phyloP scores from a whole-genome alignment of 2,113 vertebrate species.

The Psephotus haematonotus region DNA sequence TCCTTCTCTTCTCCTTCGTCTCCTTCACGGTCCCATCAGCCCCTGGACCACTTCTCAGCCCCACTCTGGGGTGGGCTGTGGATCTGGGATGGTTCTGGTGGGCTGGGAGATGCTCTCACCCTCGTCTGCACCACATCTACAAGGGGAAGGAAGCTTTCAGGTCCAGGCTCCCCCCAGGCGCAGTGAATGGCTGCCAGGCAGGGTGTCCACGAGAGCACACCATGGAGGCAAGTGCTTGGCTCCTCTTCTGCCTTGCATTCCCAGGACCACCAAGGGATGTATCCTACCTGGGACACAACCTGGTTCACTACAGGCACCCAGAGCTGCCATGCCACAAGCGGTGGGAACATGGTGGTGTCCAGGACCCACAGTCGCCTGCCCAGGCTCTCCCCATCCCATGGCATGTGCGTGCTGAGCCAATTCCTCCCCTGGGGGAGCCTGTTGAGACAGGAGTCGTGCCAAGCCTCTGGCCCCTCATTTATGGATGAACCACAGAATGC shows the following conservation, averaged over 20 bases:
- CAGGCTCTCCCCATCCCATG: rapidly evolving
- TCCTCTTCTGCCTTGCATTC: not conserved
- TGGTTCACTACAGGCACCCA: not conserved
- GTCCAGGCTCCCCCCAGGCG: not conserved
- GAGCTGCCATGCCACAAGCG: rapidly evolving
- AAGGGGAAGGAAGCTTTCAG: not conserved
- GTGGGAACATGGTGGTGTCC: rapidly evolving
- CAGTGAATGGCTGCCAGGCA: not conserved
- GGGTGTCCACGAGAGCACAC: no score
- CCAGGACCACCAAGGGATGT: not conserved
- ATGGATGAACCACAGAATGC: not conserved
- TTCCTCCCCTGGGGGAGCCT: not conserved
- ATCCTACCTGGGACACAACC: not conserved
- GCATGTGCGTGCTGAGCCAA: rapidly evolving
- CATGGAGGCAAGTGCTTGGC: rapidly evolving
- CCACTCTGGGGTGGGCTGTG: not conserved
- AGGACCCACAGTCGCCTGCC: not conserved
- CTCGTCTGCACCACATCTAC: rapidly evolving
- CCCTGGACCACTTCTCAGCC: not conserved
- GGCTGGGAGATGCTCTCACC: not conserved
- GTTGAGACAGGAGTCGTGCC: rapidly evolving
- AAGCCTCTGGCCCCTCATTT: not conserved
- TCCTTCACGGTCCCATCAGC: not conserved
- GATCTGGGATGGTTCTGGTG: not conserved
- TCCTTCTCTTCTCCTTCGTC: not conserved